A percentile compares a stretch with the other conserved stretches of the same genome.
Conservation (phyloP, 2,888 invertebrate genomes). For the Coronaproctus castanopsis region DNA sequence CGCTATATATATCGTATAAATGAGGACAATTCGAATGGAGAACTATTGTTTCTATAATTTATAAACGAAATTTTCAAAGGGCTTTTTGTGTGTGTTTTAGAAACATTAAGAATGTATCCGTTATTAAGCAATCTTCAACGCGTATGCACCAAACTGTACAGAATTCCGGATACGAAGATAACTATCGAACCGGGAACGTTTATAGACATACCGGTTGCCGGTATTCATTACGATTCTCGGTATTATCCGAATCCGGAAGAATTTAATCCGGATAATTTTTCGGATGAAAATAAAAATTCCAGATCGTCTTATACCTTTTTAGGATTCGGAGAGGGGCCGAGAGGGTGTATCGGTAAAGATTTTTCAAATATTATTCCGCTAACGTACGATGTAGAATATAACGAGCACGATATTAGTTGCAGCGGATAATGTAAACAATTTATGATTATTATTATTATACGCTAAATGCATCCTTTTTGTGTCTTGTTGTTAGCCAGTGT, state of each 20-base stretch:
- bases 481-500: no score
- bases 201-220: background rate
- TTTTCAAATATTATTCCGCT: no score
- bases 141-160: background rate
- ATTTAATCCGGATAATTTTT: conserved; percentile 1
- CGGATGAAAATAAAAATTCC: background rate
- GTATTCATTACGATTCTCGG: background rate
- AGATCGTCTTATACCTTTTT: background rate
- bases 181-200: background rate
- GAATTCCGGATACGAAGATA: background rate
- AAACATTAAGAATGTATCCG: background rate
- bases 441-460: no score
- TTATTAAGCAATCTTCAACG: background rate
- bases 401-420: no score
- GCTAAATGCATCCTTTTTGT: no score
- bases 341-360: conserved; percentile 1
- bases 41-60: no score
- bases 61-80: no score
- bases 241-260: background rate
- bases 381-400: no score
- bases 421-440: no score
- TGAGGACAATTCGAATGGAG: no score
- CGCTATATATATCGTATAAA: no score
- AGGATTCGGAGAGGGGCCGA: conserved; percentile 2
- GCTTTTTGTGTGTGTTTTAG: no score